Evolutionary conservation across 2,113 vertebrate genomes (phyloP).

Genomic region (Leptobrachium ailaonicum): DNA sequence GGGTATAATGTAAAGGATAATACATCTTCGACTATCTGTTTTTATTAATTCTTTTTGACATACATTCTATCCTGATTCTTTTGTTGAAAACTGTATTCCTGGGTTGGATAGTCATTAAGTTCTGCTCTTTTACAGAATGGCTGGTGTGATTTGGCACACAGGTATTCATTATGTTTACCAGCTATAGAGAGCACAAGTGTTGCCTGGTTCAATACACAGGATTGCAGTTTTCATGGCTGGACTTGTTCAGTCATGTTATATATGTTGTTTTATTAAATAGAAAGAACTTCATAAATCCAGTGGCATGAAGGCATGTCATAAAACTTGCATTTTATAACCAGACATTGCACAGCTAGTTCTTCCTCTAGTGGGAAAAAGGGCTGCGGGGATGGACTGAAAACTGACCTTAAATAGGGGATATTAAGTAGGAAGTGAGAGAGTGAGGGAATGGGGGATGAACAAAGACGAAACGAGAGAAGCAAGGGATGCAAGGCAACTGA

Average conservation of each 20-base stretch:
- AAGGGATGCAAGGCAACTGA: not conserved
- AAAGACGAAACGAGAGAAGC: not conserved
- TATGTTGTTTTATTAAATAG: constrained; percentile 21
- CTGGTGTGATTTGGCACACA: not conserved
- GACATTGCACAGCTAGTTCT: not conserved
- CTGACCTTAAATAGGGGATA: not conserved
- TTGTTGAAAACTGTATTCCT: not conserved
- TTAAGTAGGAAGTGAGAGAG: not conserved
- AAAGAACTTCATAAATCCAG: constrained; percentile 13
- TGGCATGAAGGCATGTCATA: constrained; percentile 1
- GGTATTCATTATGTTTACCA: not conserved
- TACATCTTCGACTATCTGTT: not conserved
- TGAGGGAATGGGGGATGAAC: not conserved
- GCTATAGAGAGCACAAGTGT: not conserved
- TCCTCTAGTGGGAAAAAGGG: not conserved
- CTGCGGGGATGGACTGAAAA: not conserved
- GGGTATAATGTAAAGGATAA: not conserved
- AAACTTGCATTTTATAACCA: constrained; percentile 17
- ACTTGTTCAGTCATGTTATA: not conserved
- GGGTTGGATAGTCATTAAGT: not conserved
- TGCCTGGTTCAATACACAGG: not conserved
- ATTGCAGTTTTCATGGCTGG: not conserved
- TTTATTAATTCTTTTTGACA: not conserved
- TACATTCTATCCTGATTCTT: not conserved
- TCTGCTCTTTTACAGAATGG: too few relatives aligned